Percentiles rank a stretch among this genome's conserved stretches.
These are phyloP conservation scores for Drosophila equinoxialis DNA, from an alignment of 1,140 invertebrate species.

Conservation along the genomic window DNA sequence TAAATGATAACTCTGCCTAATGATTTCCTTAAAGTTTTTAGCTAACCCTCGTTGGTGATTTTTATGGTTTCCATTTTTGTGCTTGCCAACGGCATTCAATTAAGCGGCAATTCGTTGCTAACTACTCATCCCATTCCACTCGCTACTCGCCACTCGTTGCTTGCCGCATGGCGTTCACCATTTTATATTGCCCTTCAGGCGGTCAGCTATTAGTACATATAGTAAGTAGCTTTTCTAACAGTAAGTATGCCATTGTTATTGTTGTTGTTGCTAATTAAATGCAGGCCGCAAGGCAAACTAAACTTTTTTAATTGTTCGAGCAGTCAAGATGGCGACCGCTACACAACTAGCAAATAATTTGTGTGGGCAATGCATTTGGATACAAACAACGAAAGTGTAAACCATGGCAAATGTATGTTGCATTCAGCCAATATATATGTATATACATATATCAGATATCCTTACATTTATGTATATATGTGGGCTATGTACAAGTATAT, in stretches of 20 bases:
- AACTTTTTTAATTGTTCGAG: conserved; percentile 73
- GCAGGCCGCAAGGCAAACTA: conserved; percentile 46
- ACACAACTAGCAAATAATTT: conserved; percentile 1
- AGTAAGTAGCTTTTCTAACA: conserved; percentile 48
- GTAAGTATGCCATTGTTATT: conserved; percentile 26
- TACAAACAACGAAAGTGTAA: background rate
- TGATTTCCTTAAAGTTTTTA: background rate
- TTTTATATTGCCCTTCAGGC: conserved; percentile 35
- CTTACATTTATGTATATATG: background rate
- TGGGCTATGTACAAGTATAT: background rate
- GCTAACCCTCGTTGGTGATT: conserved; percentile 7
- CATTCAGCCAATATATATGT: background rate
- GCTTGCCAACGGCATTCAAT: conserved; percentile 66
- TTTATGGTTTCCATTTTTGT: conserved; percentile 17
- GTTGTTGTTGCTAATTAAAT: conserved; percentile 63
- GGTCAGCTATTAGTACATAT: conserved; percentile 68
- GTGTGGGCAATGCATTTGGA: conserved; percentile 17
- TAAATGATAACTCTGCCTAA: background rate
- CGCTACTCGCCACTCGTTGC: background rate
- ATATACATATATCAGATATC: background rate
- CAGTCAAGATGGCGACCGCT: conserved; percentile 65
- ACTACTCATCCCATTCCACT: background rate
- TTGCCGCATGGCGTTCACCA: background rate
- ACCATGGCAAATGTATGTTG: background rate
- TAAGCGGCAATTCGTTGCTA: conserved; percentile 64